Evolutionary conservation across 1,140 invertebrate genomes (phyloP).

Genomic region (Drosophila athabasca): DNA sequence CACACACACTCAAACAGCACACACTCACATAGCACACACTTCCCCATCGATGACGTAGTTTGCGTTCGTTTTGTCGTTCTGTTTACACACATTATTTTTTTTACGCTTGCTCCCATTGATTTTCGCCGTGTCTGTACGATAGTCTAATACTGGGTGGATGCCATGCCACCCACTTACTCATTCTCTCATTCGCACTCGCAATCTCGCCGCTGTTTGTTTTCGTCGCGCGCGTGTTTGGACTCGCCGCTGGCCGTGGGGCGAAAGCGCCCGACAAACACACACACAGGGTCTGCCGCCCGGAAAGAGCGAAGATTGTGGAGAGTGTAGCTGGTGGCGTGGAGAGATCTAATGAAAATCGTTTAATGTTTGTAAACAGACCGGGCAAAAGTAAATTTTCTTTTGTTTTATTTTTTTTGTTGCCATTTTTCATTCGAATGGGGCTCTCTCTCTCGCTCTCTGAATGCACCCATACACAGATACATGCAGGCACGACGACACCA

Average conservation of each 20-base stretch:
- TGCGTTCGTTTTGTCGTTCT: conserved; percentile 47
- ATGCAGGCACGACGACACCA: background rate
- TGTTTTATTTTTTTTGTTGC: conserved; percentile 8
- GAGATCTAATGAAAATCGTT: conserved; percentile 51
- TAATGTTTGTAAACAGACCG: conserved; percentile 71
- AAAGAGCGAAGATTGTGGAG: too few relatives aligned
- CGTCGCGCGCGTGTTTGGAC: conserved; percentile 73
- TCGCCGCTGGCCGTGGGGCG: conserved; percentile 48
- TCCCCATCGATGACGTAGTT: conserved; percentile 58
- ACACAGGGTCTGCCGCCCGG: conserved; percentile 19
- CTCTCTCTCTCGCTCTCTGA: background rate
- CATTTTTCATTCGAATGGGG: too few relatives aligned
- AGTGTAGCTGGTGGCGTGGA: conserved; percentile 3
- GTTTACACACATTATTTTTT: conserved; percentile 64
- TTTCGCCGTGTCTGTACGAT: conserved; percentile 49
- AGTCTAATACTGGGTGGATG: conserved; percentile 39
- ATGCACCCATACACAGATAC: conserved; percentile 5
- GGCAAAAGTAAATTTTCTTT: conserved; percentile 27
- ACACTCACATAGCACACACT: background rate
- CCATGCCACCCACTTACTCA: conserved; percentile 44
- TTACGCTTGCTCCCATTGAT: conserved; percentile 65
- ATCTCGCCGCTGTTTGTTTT: conserved; percentile 59
- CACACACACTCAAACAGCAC: too few relatives aligned
- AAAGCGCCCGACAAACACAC: conserved; percentile 52
- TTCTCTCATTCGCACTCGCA: background rate